A percentile compares a stretch with the other conserved stretches of the same genome.
Conservation (phyloP, 2,113 vertebrate species). For the Lipophrys pholis region DNA sequence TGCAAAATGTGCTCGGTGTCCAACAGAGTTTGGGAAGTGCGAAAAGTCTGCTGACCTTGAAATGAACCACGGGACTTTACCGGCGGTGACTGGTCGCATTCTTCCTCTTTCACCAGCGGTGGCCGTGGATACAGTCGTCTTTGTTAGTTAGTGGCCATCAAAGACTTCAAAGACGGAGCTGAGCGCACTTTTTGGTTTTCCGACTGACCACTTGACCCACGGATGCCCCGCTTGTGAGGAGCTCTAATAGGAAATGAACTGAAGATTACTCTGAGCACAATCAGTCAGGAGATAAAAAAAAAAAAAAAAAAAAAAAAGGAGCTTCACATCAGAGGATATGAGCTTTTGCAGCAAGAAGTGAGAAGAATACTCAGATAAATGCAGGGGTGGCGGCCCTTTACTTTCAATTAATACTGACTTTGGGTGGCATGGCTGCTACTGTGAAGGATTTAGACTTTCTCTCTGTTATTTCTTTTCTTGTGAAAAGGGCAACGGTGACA, state of each 20-base stretch:
- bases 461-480: constrained; percentile 26
- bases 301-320: constrained; percentile 54
- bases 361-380: constrained; percentile 53
- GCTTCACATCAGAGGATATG: constrained; percentile 61
- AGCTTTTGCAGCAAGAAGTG: constrained; percentile 40
- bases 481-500: constrained; percentile 61
- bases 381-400: constrained; percentile 64
- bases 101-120: constrained; percentile 70
- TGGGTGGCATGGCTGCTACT: constrained; percentile 61
- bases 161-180: constrained; percentile 77
- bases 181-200: constrained; percentile 61
- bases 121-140: constrained; percentile 77
- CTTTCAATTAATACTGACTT: constrained; percentile 73
- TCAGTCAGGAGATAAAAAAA: constrained; percentile 57
- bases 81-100: constrained; percentile 66
- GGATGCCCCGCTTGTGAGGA: constrained; percentile 44
- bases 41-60: constrained; percentile 76
- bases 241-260: constrained; percentile 76
- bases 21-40: constrained; percentile 39
- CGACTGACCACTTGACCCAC: constrained; percentile 80
- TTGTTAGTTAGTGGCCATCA: constrained; percentile 69
- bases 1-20: constrained; percentile 19
- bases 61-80: constrained; percentile 70
- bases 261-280: constrained; percentile 66
- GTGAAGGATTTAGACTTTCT: constrained; percentile 41